Evolutionary conservation across 2,888 invertebrate species (phyloP).

Genomic region (Eupithecia abbreviata): DNA sequence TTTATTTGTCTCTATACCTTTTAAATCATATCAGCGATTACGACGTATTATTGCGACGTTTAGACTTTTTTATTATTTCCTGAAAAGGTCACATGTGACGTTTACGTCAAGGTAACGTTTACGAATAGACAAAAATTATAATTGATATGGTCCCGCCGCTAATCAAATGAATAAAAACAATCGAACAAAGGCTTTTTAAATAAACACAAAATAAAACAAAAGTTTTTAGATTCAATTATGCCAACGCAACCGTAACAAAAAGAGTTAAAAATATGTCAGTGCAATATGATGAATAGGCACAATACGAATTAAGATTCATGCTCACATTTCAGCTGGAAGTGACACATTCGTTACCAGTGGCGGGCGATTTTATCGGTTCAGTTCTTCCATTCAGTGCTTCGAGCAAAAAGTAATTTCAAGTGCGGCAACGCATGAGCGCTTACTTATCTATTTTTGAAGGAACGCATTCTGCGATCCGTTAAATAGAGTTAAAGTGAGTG

Average conservation of each 20-base stretch:
- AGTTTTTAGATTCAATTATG: constrained; percentile 30
- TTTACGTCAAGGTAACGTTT: neutral
- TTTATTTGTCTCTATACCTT: constrained; percentile 70
- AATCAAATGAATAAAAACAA: neutral
- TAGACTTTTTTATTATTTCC: constrained; percentile 44
- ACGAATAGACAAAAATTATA: constrained; percentile 10
- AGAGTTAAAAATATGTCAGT: constrained; percentile 43
- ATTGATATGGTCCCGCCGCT: neutral
- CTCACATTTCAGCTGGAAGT: constrained; percentile 72
- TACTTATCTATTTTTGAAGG: constrained; percentile 77
- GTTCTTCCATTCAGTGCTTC: constrained; percentile 75
- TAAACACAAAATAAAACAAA: constrained; percentile 19
- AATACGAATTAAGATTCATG: constrained; percentile 64
- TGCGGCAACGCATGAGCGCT: constrained; percentile 73
- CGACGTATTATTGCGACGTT: constrained; percentile 60
- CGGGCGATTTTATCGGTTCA: constrained; percentile 76
- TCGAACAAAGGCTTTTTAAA: neutral
- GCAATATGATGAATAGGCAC: constrained; percentile 56
- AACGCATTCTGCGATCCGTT: constrained; percentile 75
- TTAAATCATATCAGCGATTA: constrained; percentile 76
- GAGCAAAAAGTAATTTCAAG: constrained; percentile 80
- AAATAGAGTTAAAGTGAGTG: constrained; percentile 75
- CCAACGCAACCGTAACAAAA: constrained; percentile 31
- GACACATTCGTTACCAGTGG: constrained; percentile 77
- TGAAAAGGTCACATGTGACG: neutral